Evolutionary conservation across 2,888 invertebrate genomes (phyloP).

Genomic region (Apamea crenata): DNA sequence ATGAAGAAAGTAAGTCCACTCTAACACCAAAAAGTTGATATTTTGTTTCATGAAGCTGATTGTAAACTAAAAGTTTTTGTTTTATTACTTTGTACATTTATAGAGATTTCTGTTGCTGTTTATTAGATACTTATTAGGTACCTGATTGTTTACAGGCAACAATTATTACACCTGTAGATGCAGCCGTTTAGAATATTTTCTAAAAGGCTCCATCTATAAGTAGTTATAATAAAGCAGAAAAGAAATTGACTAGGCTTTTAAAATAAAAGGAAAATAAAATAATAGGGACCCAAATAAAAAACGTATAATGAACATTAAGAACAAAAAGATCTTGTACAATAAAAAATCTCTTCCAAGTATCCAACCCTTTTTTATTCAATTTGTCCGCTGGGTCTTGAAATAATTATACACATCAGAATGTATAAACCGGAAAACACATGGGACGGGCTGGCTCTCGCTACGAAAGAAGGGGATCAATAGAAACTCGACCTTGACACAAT

Average conservation of each 20-base stretch:
- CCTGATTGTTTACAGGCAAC: neutral
- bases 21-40: neutral
- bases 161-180: neutral
- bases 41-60: conserved; percentile 1
- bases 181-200: neutral
- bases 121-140: neutral
- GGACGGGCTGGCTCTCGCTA: conserved; percentile 80
- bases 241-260: neutral
- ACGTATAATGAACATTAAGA: conserved; percentile 25
- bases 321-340: conserved; percentile 53
- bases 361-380: conserved; percentile 68
- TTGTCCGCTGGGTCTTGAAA: conserved; percentile 66
- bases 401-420: conserved; percentile 77
- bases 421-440: conserved; percentile 80
- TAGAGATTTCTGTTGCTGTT: neutral
- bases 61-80: neutral
- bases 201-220: neutral
- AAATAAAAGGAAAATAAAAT: conserved; percentile 32
- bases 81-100: neutral
- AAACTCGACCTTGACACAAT: conserved; percentile 88
- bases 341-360: conserved; percentile 60
- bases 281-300: neutral
- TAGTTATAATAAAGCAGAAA: neutral
- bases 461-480: conserved; percentile 88
- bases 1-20: neutral